Conservation (phyloP, 2,113 vertebrate genomes). For the Pachyramphus minor region DNA sequence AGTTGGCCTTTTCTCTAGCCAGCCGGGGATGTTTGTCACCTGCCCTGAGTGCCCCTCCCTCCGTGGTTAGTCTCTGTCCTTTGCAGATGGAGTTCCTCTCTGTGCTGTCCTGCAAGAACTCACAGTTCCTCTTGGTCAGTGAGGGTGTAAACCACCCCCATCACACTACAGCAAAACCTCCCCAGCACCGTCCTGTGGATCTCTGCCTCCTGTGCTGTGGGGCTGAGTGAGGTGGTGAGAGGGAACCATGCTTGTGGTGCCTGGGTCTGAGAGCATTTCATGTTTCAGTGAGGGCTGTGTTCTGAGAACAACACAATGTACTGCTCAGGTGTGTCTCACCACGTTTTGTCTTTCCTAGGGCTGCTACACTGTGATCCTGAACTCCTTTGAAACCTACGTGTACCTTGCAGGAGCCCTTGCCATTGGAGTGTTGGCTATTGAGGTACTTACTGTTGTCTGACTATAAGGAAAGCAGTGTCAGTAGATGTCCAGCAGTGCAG, state of each 20-base stretch:
- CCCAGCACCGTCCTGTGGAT: not conserved
- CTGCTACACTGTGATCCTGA: slow-evolving; percentile 89
- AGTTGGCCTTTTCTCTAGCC: not conserved
- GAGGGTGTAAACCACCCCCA: not conserved
- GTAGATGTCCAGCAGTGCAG: not conserved
- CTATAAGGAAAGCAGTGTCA: not conserved
- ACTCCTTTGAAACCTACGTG: slow-evolving; percentile 88
- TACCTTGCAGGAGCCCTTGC: slow-evolving; percentile 89
- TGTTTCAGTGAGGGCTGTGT: not conserved
- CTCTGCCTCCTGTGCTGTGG: not conserved
- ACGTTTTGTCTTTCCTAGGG: slow-evolving; percentile 68
- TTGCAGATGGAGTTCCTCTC: not conserved
- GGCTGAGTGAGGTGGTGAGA: not conserved
- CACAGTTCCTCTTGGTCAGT: not conserved
- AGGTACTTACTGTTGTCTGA: slow-evolving; percentile 72
- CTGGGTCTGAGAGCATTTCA: too few relatives aligned
- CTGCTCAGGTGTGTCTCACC: not conserved
- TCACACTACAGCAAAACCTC: not conserved
- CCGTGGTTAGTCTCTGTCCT: not conserved
- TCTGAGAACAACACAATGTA: accelerated
- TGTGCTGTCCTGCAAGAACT: not conserved
- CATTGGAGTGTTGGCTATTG: slow-evolving; percentile 88
- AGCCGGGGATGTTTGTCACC: not conserved
- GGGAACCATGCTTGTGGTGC: not conserved
- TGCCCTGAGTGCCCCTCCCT: not conserved